Evolutionary conservation across 2,888 invertebrate genomes (phyloP), one percentile per base, ranked within the genome.

Genomic region (Bursaphelenchus okinawaensis): DNA sequence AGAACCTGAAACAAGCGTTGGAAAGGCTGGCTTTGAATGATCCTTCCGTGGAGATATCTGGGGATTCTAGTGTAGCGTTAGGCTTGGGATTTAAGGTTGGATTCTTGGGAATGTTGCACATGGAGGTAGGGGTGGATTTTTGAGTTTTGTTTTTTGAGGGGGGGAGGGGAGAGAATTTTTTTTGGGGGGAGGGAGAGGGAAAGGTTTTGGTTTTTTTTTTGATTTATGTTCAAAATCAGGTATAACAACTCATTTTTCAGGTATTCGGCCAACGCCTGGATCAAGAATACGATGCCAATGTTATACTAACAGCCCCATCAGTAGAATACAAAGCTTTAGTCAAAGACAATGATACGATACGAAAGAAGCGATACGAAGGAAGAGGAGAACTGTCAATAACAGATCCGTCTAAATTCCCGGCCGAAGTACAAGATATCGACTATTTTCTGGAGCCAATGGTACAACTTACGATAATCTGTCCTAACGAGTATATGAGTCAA

Each of bases 11-110:
- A 81, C 88, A 86, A 79, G 91, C 96, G 12, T 89, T 98, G 62
- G 92, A 92, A 69, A 92, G 92, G 84, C 86, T 98, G 55, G 87
- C 89, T n/a, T 86, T 98, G 51, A 98, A 94, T 84, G 96, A 98
- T 85, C 90, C 91, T 7, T 93, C 91, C 66, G 94, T 96, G 4
- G 87, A 88, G n/a, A 86, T 92, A 4, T 86, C 86, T 50, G 83
- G 88, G 19, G 94, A 94, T 84, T 78, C 66, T 67, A 86, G 85
- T 75, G 83, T 84, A 6, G 85, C 85, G 0, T 75, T 87, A 20
- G 87, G 87, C 20, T 83, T 84, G 63, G 87, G 87, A 19, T 87
- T 84, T 83, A 81, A 85, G 63, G 74, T 79, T 16, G 80, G 80
- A 7, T 80, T 80, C 56, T 72, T 80, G 9, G 56, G 60, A 59